These are phyloP conservation scores for Trematocara stigmaticum DNA, from an alignment of 2,113 vertebrate genomes.

Conservation along the genomic window DNA sequence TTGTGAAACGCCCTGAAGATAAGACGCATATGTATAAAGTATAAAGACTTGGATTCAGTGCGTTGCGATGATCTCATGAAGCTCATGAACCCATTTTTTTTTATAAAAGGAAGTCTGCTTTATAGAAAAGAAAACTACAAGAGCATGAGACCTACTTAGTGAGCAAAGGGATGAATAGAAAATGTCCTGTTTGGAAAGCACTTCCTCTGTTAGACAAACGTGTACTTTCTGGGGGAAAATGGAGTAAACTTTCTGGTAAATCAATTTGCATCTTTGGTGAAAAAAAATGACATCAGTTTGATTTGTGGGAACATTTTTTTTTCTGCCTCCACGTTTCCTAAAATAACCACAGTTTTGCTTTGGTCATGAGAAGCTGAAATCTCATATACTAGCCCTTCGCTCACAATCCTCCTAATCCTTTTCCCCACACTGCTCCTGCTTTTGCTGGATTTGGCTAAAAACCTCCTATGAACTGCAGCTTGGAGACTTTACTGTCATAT, in stretches of 20 bases:
- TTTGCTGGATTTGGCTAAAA: not conserved
- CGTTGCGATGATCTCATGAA: not conserved
- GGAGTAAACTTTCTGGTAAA: not conserved
- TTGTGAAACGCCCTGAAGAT: not conserved
- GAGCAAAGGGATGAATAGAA: not conserved
- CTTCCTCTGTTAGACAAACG: not conserved
- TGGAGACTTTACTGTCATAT: not conserved
- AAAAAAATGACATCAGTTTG: not conserved
- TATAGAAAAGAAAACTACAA: not conserved
- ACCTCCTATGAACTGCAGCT: not conserved
- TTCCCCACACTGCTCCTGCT: not conserved
- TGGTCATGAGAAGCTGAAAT: not conserved
- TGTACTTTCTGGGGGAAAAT: not conserved
- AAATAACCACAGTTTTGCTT: not conserved
- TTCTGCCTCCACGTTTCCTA: not conserved
- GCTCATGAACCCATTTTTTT: not conserved
- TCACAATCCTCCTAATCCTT: not conserved
- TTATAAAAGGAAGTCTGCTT: not conserved
- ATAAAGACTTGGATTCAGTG: not conserved
- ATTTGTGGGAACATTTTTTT: not conserved
- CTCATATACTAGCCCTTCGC: not conserved
- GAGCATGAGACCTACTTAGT: not conserved
- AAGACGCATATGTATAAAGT: not conserved
- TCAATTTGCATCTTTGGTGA: not conserved
- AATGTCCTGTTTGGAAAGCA: not conserved